phyloP scores from a whole-genome alignment of 2,888 invertebrate species.

The Clistopyga incitator region DNA sequence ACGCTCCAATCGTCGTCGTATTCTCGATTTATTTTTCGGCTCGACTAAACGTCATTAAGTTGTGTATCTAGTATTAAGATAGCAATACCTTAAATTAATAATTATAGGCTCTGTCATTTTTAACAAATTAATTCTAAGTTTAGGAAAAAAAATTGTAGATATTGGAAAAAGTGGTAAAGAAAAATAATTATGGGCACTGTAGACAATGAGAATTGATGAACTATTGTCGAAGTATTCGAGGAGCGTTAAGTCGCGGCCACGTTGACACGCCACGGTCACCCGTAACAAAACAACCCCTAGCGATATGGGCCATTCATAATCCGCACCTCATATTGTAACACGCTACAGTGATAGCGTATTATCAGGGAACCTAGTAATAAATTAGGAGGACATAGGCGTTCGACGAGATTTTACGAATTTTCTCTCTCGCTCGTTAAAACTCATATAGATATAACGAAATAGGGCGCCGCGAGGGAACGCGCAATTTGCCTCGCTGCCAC shows the following conservation, averaged over 20 bases:
- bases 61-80: no score
- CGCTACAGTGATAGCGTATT: not conserved
- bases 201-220: conserved; percentile 23
- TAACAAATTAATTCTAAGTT: no score
- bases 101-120: no score
- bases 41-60: no score
- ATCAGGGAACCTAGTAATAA: conserved; percentile 24
- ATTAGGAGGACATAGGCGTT: conserved; percentile 13
- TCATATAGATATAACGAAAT: conserved; percentile 5
- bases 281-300: conserved; percentile 20
- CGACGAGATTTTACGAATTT: conserved; percentile 40
- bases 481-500: conserved; percentile 65
- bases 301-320: not conserved
- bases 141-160: no score
- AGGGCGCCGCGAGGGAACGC: conserved; percentile 47
- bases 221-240: conserved; percentile 9
- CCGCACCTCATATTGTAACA: not conserved
- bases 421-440: not conserved
- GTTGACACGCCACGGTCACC: conserved; percentile 33
- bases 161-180: no score
- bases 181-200: conserved; percentile 65
- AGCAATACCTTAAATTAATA: no score
- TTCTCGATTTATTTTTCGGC: no score
- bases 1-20: no score
- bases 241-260: not conserved